Base-by-base conservation (phyloP, 2,113 vertebrate genomes). In the Apus apus region DNA sequence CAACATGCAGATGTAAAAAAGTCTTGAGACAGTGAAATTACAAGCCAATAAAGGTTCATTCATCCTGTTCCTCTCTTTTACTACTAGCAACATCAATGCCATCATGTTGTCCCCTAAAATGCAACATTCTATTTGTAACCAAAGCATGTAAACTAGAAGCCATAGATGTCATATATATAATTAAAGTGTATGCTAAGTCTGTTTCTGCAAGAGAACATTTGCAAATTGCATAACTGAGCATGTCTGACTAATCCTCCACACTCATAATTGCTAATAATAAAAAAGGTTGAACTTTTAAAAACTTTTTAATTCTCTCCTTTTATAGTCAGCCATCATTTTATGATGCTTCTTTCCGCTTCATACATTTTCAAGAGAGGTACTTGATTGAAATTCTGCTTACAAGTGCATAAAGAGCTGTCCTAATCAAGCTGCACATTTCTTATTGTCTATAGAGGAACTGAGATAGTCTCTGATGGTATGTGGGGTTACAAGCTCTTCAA, bases 191-290 rank as follows among this genome's bases (percentile, higher is more conserved):
- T 30, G 36, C 32, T 58, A 15, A 1, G 8, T 87, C 81, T 80
- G 26, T 46, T 94, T 80, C 84, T 88, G 56, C 43, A 71, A 77
- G 9, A 89, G 70, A 87, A 87, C n/a, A 82, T 85, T 89, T 94
- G 77, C 74, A 96, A 89, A 94, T 93, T 93, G 30, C 66, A 19
- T 93, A 94, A 87, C 66, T 62, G 56, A 50, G 66, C 74, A 77
- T 83, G 85, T 94, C 85, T 83, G 78, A 93, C 54, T 94, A 91
- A 94, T 91, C 58, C 40, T 93, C 46, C 71, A 89, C 74, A 64
- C 51, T 86, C 50, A 70, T 95, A 96, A 94, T 94, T 82, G 89
- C 87, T 89, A 94, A 94, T 92, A 85, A 90, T 91, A 94, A 94
- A 50, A 50, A 71, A 82, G 34, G 13, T 66, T 85, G 64, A 96